Evolutionary conservation across 1,140 invertebrate genomes (phyloP), one percentile per base, ranked within the genome.

Genomic region (Yoshiicerus persimilis): DNA sequence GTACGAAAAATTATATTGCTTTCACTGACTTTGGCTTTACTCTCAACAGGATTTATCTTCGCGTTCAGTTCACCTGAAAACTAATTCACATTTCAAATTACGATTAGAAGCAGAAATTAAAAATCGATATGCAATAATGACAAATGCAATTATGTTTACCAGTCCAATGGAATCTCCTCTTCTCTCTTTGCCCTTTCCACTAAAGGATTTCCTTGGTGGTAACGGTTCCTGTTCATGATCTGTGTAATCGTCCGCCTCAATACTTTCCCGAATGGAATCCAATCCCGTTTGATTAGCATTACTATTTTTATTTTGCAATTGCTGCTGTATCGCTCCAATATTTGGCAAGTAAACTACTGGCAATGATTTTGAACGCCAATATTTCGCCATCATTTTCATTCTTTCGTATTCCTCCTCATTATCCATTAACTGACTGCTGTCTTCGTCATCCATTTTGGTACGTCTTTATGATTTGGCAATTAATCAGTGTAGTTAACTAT

Each of bases 351-450:
- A 88, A 32, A 88, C 88, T 20, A 86, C 86, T 20, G 88, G 88
- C 20, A 88, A 64, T 39, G 88, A 88, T 66, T 88, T 88, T 25
- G 88, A 88, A 1, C 88, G 83, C 84, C 86, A 88, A 47, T 88
- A 88, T 47, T 88, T 88, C 16, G 88, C 66, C 88, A 88, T 88
- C 84, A 86, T 62, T 66, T 86, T 64, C 32, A 88, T 64, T 56
- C 56, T 88, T 16, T 88, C 88, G 27, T 86, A 87, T 32, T 86
- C 88, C 5, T 88, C 88, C 20, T 70, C 56, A 23, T 86, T 86
- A 13, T 64, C 84, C 84, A 86, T 64, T 20, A 86, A 64, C n/a
- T 86, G 84, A 66, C 84, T 86, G n/a, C 56, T 86, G 27, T 86
- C 86, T 32, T 87, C 86, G 11, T 34, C 38, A 32, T 77, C 66